Evolutionary conservation across 2,113 vertebrate species (phyloP).

Genomic region (Ifrita kowaldi): DNA sequence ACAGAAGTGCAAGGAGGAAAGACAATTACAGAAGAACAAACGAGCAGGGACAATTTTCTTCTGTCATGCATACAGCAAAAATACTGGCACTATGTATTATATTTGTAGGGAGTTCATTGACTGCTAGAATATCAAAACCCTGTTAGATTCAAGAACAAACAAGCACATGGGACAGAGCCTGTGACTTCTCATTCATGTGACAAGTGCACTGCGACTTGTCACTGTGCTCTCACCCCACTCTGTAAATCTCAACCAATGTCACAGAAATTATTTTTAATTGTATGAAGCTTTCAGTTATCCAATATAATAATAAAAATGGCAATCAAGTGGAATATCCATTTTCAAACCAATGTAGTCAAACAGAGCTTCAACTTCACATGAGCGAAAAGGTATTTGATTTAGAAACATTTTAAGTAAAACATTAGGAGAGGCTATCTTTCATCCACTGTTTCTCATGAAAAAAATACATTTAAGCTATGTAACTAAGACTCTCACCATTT

Average conservation of each 20-base stretch:
- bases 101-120: background rate
- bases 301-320: background rate
- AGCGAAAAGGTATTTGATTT: background rate
- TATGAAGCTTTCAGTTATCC: background rate
- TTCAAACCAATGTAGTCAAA: background rate
- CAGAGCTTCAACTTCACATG: background rate
- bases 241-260: background rate
- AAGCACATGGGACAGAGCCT: background rate
- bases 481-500: constrained; percentile 16
- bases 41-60: background rate
- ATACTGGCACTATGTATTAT: too few species aligned
- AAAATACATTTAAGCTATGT: background rate
- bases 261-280: background rate
- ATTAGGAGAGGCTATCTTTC: background rate
- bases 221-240: background rate
- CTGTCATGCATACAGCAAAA: background rate
- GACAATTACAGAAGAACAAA: background rate
- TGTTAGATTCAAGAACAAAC: background rate
- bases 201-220: background rate
- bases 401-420: background rate
- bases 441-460: constrained; percentile 18
- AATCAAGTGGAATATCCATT: background rate
- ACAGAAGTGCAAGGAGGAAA: background rate
- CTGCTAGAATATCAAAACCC: background rate
- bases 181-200: background rate